These are phyloP conservation scores for Pollicipes pollicipes DNA, from an alignment of 1,140 invertebrate species.

Conservation along the genomic window DNA sequence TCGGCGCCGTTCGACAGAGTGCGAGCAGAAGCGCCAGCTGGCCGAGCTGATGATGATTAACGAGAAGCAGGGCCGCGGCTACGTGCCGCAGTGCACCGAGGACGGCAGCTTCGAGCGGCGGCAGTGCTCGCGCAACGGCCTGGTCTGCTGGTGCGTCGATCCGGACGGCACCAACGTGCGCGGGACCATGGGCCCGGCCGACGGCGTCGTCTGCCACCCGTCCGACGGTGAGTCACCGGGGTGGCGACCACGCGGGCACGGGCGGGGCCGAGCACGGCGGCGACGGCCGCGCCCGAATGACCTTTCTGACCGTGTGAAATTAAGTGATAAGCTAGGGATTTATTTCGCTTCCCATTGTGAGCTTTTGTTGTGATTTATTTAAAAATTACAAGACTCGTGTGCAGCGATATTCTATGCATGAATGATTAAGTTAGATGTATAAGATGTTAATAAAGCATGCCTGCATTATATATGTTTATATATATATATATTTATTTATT, in stretches of 20 bases:
- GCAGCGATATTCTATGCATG: too few species aligned
- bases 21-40: conserved; percentile 52
- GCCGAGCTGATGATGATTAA: conserved; percentile 54
- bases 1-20: too few species aligned
- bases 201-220: conserved; percentile 40
- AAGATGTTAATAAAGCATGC: too few species aligned
- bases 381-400: too few species aligned
- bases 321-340: too few species aligned
- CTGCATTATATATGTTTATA: too few species aligned
- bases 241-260: background rate
- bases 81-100: conserved; percentile 56
- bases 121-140: conserved; percentile 57
- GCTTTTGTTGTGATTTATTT: too few species aligned
- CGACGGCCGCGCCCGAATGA: too few species aligned
- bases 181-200: conserved; percentile 55
- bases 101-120: conserved; percentile 44
- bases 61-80: conserved; percentile 54
- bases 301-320: too few species aligned
- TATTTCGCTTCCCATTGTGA: too few species aligned
- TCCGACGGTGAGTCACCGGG: conserved; percentile 7
- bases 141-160: conserved; percentile 75
- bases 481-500: too few species aligned
- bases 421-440: too few species aligned
- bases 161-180: conserved; percentile 47
- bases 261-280: conserved; percentile 3